Conservation (phyloP, 2,888 invertebrate genomes). For the Scaptomyza cyrtandrae region DNA sequence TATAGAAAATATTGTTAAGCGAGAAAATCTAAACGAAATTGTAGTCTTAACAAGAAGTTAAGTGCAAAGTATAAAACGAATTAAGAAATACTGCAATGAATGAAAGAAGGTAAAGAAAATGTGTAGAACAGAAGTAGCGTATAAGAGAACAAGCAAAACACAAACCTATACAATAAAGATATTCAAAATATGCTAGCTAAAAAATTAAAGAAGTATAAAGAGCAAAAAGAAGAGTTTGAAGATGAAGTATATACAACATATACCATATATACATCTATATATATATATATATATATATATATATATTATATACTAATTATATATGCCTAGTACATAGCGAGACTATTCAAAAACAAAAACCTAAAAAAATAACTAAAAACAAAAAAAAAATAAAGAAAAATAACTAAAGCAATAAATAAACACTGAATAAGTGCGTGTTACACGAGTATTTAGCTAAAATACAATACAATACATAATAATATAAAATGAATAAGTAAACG, state of each 20-base stretch:
- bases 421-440: constrained; percentile 75
- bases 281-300: constrained; percentile 49
- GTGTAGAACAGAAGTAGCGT: constrained; percentile 33
- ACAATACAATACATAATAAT: constrained; percentile 48
- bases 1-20: constrained; percentile 61
- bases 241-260: constrained; percentile 37
- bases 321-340: constrained; percentile 59
- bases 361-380: constrained; percentile 24
- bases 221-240: constrained; percentile 12
- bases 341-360: constrained; percentile 48
- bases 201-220: constrained; percentile 23
- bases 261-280: constrained; percentile 47
- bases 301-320: constrained; percentile 46
- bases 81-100: constrained; percentile 16
- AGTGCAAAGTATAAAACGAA: constrained; percentile 38
- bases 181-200: constrained; percentile 76
- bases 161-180: constrained; percentile 73
- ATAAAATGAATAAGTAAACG: too few relatives aligned
- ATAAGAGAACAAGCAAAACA: constrained; percentile 36
- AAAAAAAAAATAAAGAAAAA: constrained; percentile 19
- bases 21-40: constrained; percentile 70
- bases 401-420: constrained; percentile 77
- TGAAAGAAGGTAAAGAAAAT: constrained; percentile 9
- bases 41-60: constrained; percentile 49
- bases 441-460: constrained; percentile 73